Evolutionary conservation across 2,888 invertebrate genomes (phyloP).

Genomic region (Megastigmus dorsalis): DNA sequence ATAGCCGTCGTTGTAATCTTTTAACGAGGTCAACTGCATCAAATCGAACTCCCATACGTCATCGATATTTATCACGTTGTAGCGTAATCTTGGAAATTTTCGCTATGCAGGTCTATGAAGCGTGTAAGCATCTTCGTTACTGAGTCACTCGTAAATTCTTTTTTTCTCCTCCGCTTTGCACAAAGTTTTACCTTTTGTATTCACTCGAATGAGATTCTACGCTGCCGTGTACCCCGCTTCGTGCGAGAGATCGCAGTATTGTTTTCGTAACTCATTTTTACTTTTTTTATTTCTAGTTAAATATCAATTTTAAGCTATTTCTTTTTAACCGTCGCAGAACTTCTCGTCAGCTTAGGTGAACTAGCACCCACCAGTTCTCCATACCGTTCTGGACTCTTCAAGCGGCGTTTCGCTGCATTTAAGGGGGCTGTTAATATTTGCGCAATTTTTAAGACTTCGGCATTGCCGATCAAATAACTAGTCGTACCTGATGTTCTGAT

Average conservation of each 20-base stretch:
- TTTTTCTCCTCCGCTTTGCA: not conserved
- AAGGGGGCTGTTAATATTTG: not conserved
- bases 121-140: slow-evolving; percentile 53
- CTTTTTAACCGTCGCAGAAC: not conserved
- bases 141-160: slow-evolving; percentile 41
- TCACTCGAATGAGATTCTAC: not conserved
- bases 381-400: no score
- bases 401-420: not conserved
- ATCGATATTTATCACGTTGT: slow-evolving; percentile 54
- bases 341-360: not conserved
- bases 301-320: not conserved
- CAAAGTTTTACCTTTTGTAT: not conserved
- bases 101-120: slow-evolving; percentile 41
- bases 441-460: not conserved
- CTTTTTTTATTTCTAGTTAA: not conserved
- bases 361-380: no score
- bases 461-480: not conserved
- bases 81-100: slow-evolving; percentile 47
- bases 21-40: slow-evolving; percentile 34
- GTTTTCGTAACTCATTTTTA: not conserved
- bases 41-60: slow-evolving; percentile 53
- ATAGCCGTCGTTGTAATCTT: slow-evolving; percentile 44
- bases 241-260: slow-evolving; percentile 37
- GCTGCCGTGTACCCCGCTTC: slow-evolving; percentile 24
- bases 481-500: no score